Percentiles rank a stretch among this genome's conserved stretches.
Conservation (phyloP, 1,140 invertebrate species). For the Pissodes strobi region DNA sequence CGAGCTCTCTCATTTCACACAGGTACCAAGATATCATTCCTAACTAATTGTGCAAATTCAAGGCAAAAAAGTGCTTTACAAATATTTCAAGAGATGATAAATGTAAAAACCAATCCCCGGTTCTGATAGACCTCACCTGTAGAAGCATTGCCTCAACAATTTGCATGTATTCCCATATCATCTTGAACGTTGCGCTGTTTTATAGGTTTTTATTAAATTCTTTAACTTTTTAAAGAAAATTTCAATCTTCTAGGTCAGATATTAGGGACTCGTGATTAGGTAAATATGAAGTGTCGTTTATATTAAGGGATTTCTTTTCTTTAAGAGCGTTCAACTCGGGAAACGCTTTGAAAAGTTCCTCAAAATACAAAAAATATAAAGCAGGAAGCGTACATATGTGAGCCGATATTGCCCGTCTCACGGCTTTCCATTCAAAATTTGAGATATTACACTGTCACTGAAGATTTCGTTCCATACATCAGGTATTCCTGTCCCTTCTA, state of each 20-base stretch:
- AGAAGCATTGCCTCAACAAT: neutral
- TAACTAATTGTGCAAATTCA: neutral
- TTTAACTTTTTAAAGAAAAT: neutral
- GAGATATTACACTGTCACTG: neutral
- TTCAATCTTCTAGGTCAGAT: neutral
- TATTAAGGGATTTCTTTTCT: neutral
- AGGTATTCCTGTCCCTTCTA: neutral
- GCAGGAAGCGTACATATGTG: neutral
- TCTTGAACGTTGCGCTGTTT: neutral
- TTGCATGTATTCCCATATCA: neutral
- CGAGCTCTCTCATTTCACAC: neutral
- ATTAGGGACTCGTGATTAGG: neutral
- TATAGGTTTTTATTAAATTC: neutral
- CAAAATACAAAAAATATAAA: neutral
- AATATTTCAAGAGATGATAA: neutral
- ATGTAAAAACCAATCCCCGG: neutral
- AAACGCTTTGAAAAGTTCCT: neutral
- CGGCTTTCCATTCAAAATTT: too few species aligned
- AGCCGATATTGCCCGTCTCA: neutral
- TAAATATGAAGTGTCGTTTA: neutral
- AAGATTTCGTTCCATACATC: neutral
- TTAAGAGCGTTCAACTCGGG: neutral
- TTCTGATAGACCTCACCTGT: neutral
- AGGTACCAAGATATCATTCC: too few species aligned
- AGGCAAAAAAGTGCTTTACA: neutral